phyloP scores from a whole-genome alignment of 2,888 invertebrate species.

The Epirrhoe tristata region DNA sequence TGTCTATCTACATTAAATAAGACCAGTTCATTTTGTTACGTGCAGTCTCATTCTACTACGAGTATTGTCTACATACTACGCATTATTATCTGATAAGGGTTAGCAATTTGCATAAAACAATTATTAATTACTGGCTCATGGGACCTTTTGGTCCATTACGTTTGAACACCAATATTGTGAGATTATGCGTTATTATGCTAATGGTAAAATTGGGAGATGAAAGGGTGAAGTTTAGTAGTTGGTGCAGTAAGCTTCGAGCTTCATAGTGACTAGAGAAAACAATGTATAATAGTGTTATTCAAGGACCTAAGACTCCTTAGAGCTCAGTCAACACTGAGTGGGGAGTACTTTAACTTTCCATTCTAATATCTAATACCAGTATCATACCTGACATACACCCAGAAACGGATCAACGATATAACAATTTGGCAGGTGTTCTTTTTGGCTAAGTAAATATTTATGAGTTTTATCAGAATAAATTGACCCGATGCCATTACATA shows the following conservation, averaged over 20 bases:
- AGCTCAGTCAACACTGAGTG: too few relatives aligned
- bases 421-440: background rate
- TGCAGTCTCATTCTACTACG: background rate
- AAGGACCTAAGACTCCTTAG: too few relatives aligned
- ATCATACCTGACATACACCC: too few relatives aligned
- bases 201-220: constrained; percentile 9
- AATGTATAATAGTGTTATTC: background rate
- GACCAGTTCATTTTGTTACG: background rate
- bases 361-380: too few relatives aligned
- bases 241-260: background rate
- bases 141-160: constrained; percentile 48
- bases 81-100: constrained; percentile 34
- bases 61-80: constrained; percentile 12
- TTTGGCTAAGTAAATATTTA: background rate
- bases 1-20: too few relatives aligned
- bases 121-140: constrained; percentile 68
- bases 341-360: too few relatives aligned
- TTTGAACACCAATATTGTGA: constrained; percentile 48
- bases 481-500: background rate
- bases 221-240: constrained; percentile 7
- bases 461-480: background rate
- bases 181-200: constrained; percentile 41
- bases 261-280: background rate
- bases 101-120: constrained; percentile 69
- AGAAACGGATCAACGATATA: too few relatives aligned